phyloP scores from a whole-genome alignment of 2,888 invertebrate species.

The Dioctria rufipes region DNA sequence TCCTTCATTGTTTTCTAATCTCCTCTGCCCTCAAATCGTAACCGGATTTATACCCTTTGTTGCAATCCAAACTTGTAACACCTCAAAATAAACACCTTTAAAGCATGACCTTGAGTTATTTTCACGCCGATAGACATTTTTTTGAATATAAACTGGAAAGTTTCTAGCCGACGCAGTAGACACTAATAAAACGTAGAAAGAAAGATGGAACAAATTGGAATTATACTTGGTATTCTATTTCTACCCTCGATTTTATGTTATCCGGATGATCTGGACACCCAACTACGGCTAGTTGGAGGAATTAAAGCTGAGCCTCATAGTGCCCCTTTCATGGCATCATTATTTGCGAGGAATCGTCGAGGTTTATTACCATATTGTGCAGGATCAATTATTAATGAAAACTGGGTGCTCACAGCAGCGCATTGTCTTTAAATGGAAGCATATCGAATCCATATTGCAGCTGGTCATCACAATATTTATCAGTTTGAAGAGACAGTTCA shows the following conservation, averaged over 20 bases:
- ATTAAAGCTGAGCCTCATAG: constrained; percentile 48
- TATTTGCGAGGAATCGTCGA: constrained; percentile 33
- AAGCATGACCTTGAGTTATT: constrained; percentile 8
- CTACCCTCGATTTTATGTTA: neutral
- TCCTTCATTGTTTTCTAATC: constrained; percentile 30
- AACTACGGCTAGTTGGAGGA: constrained; percentile 56
- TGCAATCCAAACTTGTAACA: constrained; percentile 14
- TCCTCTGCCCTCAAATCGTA: neutral
- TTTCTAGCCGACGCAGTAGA: neutral
- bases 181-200: neutral
- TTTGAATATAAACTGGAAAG: constrained; percentile 11
- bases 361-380: constrained; percentile 54
- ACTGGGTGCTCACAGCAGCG: constrained; percentile 59
- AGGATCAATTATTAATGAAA: constrained; percentile 55
- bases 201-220: neutral
- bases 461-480: constrained; percentile 54
- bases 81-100: neutral
- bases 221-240: neutral
- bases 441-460: constrained; percentile 43
- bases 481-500: constrained; percentile 26
- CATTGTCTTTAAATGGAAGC: constrained; percentile 57
- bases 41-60: constrained; percentile 6
- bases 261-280: neutral
- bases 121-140: neutral
- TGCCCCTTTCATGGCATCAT: constrained; percentile 55